Base-by-base conservation (phyloP, 2,797 vertebrate species). In the Xenops minutus region DNA sequence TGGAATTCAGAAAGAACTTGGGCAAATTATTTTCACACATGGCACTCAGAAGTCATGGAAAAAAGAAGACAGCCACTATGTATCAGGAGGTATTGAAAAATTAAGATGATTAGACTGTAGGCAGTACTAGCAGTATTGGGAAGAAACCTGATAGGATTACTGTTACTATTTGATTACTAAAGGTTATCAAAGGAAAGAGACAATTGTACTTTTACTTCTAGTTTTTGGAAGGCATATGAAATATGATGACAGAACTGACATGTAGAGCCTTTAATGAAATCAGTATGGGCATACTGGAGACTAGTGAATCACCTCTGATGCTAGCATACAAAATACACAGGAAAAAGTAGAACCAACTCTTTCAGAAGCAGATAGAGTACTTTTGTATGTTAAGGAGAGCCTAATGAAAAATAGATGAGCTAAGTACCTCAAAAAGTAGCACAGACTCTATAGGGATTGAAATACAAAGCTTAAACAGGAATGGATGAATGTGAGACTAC, bases 181-280 rank as follows among this genome's bases (percentile, higher is more conserved):
- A 55, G 15, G 15, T 59, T 81, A 79, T 29, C 20, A 84, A 71
- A 69, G 48, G 30, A 48, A 52, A 51, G 36, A 74, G 13, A 68
- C 5, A 34, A 3, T 6, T 52, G 3, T 27, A 32, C 55, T 85
- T 93, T 93, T 85, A 80, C 68, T 64, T 75, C 37, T 59, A 56
- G 49, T 12, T 84, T 88, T 72, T 75, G 36, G 26, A 59, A 76
- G 32, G 14, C 30, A 10, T 55, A 87, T 49, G 39, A 89, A 63
- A 54, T 37, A 27, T 12, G 20, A 69, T 0, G 0, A 13, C 0
- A 9, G 43, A 39, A 58, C 23, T 27, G 32, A 14, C 44, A n/a
- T 27, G 17, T 23, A 34, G 44, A 48, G 58, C 10, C 43, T 61
- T 78, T 73, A 85, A 69, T 44, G 37, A 75, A 54, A 26, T 9